phyloP scores from a whole-genome alignment of 2,797 vertebrate genomes.

The Agapornis canus region DNA sequence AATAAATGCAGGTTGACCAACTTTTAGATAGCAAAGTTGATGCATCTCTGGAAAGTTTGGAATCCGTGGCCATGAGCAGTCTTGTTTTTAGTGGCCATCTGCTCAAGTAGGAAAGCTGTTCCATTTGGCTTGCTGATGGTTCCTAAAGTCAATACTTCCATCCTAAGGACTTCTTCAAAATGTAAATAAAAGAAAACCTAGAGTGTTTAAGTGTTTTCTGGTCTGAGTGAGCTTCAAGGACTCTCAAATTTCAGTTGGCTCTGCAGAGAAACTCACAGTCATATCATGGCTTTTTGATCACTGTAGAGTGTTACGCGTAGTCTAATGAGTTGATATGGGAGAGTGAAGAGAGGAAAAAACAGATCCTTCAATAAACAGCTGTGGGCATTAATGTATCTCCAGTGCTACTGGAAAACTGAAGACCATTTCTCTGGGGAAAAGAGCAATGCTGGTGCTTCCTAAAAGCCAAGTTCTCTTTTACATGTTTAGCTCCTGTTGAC shows the following conservation, averaged over 20 bases:
- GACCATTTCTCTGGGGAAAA: neutral
- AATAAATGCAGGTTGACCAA: neutral
- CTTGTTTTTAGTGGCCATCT: constrained; percentile 37
- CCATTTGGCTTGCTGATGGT: neutral
- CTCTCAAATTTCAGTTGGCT: neutral
- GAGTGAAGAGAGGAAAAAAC: neutral
- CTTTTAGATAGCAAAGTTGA: neutral
- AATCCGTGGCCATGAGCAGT: neutral
- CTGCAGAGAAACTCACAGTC: neutral
- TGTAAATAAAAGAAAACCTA: neutral
- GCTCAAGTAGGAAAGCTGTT: constrained; percentile 41
- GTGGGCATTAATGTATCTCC: neutral
- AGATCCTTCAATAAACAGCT: neutral
- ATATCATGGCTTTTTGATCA: neutral
- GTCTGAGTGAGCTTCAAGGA: neutral
- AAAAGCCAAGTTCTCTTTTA: neutral
- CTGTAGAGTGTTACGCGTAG: neutral
- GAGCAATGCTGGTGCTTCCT: neutral
- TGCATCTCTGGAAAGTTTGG: neutral
- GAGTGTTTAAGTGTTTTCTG: neutral
- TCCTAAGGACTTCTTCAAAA: neutral
- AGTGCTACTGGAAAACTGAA: neutral
- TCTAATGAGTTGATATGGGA: neutral
- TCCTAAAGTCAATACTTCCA: neutral
- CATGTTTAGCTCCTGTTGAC: neutral